phyloP scores from a whole-genome alignment of 2,888 invertebrate genomes.

The Lycophotia porphyrea region DNA sequence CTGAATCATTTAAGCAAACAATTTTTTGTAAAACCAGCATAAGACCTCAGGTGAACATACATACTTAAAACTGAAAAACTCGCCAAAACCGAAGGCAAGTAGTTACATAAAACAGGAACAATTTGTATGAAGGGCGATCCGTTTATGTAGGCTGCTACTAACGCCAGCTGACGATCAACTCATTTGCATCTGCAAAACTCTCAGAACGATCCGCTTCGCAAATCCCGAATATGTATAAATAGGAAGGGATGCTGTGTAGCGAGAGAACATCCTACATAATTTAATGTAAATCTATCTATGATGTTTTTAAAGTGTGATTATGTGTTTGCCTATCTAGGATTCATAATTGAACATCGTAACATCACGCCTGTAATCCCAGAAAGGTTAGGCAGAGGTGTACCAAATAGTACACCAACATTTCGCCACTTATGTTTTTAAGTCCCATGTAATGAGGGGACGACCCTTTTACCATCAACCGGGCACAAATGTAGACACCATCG shows the following conservation, averaged over 20 bases:
- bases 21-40: not conserved
- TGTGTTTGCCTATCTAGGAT: not conserved
- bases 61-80: slow-evolving; percentile 3
- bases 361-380: not conserved
- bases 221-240: slow-evolving; percentile 50
- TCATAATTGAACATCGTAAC: not conserved
- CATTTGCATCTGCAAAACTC: slow-evolving; percentile 65
- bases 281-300: not conserved
- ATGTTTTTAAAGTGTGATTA: not conserved
- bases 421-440: not conserved
- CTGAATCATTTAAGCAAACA: not conserved
- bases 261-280: slow-evolving; percentile 13
- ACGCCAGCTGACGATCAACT: slow-evolving; percentile 62
- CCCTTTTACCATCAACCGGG: not conserved
- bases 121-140: slow-evolving; percentile 45
- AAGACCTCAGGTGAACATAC: not conserved
- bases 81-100: slow-evolving; percentile 2
- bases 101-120: slow-evolving; percentile 46
- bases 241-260: slow-evolving; percentile 24
- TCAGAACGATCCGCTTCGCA: slow-evolving; percentile 33
- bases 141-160: slow-evolving; percentile 45
- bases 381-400: not conserved
- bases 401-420: not conserved
- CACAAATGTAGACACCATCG: not conserved
- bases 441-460: not conserved